Base-by-base conservation (phyloP, 1,140 invertebrate genomes). In the Drosophila santomea region DNA sequence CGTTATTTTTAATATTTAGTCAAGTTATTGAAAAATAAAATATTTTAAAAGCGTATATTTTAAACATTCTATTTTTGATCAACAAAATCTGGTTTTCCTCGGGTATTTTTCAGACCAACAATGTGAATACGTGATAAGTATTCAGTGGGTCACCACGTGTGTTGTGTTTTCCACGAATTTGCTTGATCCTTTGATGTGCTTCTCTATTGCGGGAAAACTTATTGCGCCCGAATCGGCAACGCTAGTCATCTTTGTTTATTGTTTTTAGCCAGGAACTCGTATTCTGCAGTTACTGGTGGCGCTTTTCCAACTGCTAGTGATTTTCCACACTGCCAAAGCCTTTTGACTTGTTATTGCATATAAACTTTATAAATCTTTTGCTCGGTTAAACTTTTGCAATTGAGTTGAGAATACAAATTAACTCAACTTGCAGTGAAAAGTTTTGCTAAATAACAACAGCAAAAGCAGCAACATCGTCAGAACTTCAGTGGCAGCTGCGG, bases 351-450 rank as follows among this genome's bases (percentile, higher is more conserved):
- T 89, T 88, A 89, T 88, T 83, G 84, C 84, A 89, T 89, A 80
- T 74, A 89, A 89, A 89, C 58, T 90, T 89, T 72, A 90, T 89
- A 89, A 89, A 89, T 89, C 84, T 90, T 89, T 89, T 84, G 84
- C 84, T 75, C 77, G 77, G 85, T 84, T 90, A 74, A 89, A 89
- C 84, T 89, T 89, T 89, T 84, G 77, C 84, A 89, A 89, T 89
- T 80, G 84, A 89, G 84, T 89, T 89, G 74, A 78, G 84, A 76
- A 89, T 89, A 89, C 83, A 88, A 88, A 90, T 84, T 89, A 90
- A 90, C 84, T 89, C 68, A 79, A 77, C 80, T 89, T 78, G 80
- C 83, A 80, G 72, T 71, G 62, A 78, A 86, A 89, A 58, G 68
- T 88, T 84, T 68, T 72, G 32, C 80, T 62, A 74, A 89, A 89